Base-by-base conservation (phyloP, 2,113 vertebrate genomes). In the Percina caprodes region DNA sequence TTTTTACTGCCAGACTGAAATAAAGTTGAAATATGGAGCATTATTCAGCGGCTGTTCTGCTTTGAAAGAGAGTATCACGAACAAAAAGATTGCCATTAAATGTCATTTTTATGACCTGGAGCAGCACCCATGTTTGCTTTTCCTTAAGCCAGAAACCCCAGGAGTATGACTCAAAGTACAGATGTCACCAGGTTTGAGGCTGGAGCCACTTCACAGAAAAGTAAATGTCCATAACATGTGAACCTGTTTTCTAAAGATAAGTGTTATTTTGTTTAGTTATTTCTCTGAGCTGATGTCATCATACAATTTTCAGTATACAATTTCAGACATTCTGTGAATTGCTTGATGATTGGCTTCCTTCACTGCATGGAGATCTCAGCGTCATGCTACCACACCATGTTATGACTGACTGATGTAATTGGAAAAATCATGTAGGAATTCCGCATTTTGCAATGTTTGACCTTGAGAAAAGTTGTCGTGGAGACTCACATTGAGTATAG, bases 401-500 rank as follows among this genome's bases (percentile, higher is more conserved):
- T 42, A 49, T 18, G 33, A 15, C 58, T 3, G 6, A 51, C 18
- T 12, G 26, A 30, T 26, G 33, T 62, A 14, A 33, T 72, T 72
- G 63, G 26, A 66, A 77, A 71, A 12, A 30, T 48, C 12, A 69
- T 7, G 15, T 33, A 39, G 42, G 24, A 61, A 19, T 23, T 51
- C 3, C 24, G 0, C 30, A 33, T 61, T 51, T 30, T 3, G 39
- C 46, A 45, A 33, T 56, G 58, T 80, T 86, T 55, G 51, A 13
- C 73, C 65, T 79, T 79, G 71, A 56, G 35, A 42, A 48, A 62
- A 0, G 77, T 79, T 63, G 79, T 51, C 54, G 30, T 24, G 35
- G 67, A 54, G 56, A 94, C 95, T 97, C 92, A 99, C 97, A 0
- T 94, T 96, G 73, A 99, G 94, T 35, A 95, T 18, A 4, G 98